Percentiles rank a stretch among this genome's conserved stretches.
These are phyloP conservation scores for Chironomus tepperi DNA, from an alignment of 1,140 invertebrate genomes.

Conservation along the genomic window DNA sequence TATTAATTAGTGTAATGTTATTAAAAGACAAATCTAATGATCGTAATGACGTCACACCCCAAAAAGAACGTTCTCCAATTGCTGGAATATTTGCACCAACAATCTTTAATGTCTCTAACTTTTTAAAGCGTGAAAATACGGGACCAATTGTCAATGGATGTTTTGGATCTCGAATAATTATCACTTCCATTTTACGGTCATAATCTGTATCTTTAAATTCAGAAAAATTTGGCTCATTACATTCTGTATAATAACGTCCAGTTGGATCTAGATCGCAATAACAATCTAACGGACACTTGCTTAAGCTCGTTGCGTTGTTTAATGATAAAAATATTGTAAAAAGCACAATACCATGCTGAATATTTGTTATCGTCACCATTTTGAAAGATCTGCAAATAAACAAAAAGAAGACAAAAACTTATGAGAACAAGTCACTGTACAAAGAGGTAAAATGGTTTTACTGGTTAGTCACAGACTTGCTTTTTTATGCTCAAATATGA, in stretches of 20 bases:
- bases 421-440: background rate
- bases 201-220: slow-evolving; percentile 37
- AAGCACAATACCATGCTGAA: background rate
- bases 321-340: background rate
- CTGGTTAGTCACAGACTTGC: no score
- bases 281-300: slow-evolving; percentile 37
- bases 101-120: slow-evolving; percentile 65
- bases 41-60: slow-evolving; percentile 57
- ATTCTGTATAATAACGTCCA: slow-evolving; percentile 37
- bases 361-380: background rate
- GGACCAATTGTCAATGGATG: slow-evolving; percentile 66
- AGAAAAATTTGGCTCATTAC: slow-evolving; percentile 30
- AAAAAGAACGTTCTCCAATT: slow-evolving; percentile 69
- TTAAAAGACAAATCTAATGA: slow-evolving; percentile 39
- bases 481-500: no score
- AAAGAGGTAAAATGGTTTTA: no score
- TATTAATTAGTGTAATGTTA: background rate
- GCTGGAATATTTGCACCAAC: slow-evolving; percentile 65
- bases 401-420: background rate
- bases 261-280: slow-evolving; percentile 35
- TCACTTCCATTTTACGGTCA: slow-evolving; percentile 51
- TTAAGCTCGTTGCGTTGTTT: background rate
- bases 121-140: slow-evolving; percentile 53
- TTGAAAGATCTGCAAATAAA: background rate
- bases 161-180: slow-evolving; percentile 59